Conservation (phyloP, 2,797 vertebrate species). For the Acanthopagrus latus region DNA sequence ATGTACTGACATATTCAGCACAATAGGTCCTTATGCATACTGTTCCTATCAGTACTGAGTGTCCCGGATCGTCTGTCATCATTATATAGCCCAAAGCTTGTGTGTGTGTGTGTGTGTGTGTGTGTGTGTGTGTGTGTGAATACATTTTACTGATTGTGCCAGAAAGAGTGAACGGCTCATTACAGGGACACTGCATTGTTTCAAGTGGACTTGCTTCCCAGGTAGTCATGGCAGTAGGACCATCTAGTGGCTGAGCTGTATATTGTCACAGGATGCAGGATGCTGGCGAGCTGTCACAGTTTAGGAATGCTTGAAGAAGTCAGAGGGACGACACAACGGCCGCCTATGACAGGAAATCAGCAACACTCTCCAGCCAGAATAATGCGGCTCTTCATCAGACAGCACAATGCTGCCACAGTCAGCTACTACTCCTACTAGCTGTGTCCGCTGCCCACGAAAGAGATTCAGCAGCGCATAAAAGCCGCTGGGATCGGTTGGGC, state of each 20-base stretch:
- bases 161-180: not conserved
- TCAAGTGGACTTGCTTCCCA: not conserved
- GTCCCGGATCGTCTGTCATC: slow-evolving; percentile 6
- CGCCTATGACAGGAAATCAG: slow-evolving; percentile 28
- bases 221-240: slow-evolving; percentile 35
- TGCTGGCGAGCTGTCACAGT: slow-evolving; percentile 8
- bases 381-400: slow-evolving; percentile 58
- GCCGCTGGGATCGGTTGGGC: not conserved
- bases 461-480: not conserved
- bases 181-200: not conserved
- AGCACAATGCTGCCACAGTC: slow-evolving; percentile 50
- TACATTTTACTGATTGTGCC: not conserved
- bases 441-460: slow-evolving; percentile 26
- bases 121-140: not conserved
- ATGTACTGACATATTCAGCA: slow-evolving; percentile 1
- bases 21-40: not conserved
- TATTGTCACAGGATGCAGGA: slow-evolving; percentile 12
- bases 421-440: not conserved
- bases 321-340: not conserved
- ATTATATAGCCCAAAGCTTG: not conserved
- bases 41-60: not conserved
- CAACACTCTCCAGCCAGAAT: slow-evolving; percentile 10
- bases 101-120: too few relatives aligned
- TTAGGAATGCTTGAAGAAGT: slow-evolving; percentile 26
- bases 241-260: slow-evolving; percentile 72